These are phyloP conservation scores for Lamellibrachia columna DNA, from an alignment of 2,888 invertebrate species.

Conservation along the genomic window DNA sequence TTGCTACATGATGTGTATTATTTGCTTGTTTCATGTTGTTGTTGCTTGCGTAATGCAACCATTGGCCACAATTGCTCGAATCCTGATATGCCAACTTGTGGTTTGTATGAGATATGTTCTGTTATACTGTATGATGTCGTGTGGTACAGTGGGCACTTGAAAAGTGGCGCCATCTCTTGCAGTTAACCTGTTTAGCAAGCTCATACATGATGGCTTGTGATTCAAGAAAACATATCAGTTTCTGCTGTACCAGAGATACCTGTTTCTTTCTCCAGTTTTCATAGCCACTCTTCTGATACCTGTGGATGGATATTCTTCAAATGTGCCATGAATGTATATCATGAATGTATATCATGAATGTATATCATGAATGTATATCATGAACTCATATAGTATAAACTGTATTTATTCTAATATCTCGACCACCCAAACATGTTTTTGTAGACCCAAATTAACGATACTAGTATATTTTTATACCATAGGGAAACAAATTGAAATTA, in stretches of 20 bases:
- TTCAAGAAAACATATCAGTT: neutral
- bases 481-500: no score
- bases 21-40: constrained; percentile 1
- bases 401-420: no score
- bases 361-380: neutral
- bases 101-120: neutral
- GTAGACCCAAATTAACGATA: no score
- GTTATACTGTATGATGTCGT: neutral
- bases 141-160: neutral
- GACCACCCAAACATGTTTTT: no score
- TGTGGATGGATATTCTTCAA: neutral
- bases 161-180: neutral
- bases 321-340: neutral
- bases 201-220: neutral
- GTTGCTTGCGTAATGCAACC: neutral
- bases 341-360: neutral
- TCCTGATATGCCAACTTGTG: neutral
- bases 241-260: neutral
- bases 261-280: neutral
- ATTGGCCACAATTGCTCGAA: neutral
- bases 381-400: no score
- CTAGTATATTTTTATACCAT: no score
- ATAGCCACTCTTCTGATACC: neutral
- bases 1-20: neutral
- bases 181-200: neutral